phyloP scores from a whole-genome alignment of 2,113 vertebrate species.

The Gadus chalcogrammus region DNA sequence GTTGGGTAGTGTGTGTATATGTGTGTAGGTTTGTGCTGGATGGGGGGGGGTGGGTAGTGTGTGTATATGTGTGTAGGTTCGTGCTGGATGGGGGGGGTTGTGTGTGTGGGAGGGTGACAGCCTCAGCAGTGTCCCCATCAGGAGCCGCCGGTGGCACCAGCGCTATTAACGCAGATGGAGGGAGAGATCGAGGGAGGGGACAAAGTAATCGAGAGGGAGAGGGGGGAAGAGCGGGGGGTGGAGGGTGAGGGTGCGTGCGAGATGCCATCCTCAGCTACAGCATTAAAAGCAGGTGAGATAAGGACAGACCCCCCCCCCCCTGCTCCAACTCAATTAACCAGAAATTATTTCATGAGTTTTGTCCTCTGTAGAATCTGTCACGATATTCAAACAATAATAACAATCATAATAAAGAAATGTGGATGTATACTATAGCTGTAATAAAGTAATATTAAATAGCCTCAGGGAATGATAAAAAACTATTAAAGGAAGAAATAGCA shows the following conservation, averaged over 20 bases:
- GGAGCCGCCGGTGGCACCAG: conserved; percentile 64
- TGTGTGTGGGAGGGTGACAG: conserved; percentile 43
- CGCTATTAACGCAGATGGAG: conserved; percentile 67
- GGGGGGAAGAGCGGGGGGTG: conserved; percentile 26
- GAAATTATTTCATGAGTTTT: conserved; percentile 50
- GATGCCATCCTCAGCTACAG: conserved; percentile 57
- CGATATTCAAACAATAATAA: conserved; percentile 42
- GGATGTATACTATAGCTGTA: too few species aligned
- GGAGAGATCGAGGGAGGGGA: conserved; percentile 38
- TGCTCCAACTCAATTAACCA: conserved; percentile 68
- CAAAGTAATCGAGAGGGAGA: conserved; percentile 23
- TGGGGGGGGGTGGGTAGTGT: conserved; percentile 13
- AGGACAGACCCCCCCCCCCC: conserved; percentile 26
- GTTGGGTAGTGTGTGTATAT: too few species aligned
- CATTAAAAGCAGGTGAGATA: conserved; percentile 54
- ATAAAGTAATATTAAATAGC: neutral
- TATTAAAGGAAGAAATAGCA: conserved; percentile 10
- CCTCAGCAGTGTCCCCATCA: conserved; percentile 61
- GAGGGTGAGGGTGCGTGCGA: neutral
- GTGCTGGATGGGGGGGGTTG: conserved; percentile 23
- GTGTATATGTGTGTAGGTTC: neutral
- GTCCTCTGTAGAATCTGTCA: conserved; percentile 50
- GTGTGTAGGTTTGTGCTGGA: too few species aligned
- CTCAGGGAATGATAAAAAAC: neutral
- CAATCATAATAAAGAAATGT: conserved; percentile 1